A percentile compares a stretch with the other conserved stretches of the same genome.
These are phyloP conservation scores for Penelope pileata DNA, from an alignment of 2,113 vertebrate species.

Conservation along the genomic window DNA sequence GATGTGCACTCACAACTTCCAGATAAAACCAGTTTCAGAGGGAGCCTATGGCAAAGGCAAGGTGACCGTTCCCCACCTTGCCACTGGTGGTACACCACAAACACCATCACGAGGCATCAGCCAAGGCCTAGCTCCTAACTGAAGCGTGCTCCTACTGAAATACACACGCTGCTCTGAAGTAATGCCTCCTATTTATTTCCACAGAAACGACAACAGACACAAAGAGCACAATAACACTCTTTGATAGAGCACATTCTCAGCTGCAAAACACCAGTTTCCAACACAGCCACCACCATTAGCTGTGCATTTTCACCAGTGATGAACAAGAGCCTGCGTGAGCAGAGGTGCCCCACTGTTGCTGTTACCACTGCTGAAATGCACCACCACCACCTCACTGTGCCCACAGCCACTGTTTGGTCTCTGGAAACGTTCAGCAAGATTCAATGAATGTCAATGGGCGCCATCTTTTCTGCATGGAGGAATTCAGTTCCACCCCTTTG, in stretches of 20 bases:
- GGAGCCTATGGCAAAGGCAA: background rate
- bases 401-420: no score
- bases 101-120: rapidly evolving
- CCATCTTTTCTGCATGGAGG: no score
- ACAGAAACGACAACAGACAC: background rate
- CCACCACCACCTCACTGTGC: no score
- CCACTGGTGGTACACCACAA: rapidly evolving
- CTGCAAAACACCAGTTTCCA: no score
- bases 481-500: no score
- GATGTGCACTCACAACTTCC: background rate
- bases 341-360: no score
- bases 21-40: background rate
- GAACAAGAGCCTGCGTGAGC: no score
- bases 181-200: background rate
- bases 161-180: background rate
- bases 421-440: no score
- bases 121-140: background rate
- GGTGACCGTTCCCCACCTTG: background rate
- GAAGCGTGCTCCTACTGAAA: background rate
- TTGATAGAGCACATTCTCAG: no score
- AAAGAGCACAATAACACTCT: background rate
- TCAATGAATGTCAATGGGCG: no score
- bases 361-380: no score
- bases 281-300: no score
- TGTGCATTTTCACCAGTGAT: background rate